Conservation (phyloP, 2,888 invertebrate genomes). For the Frankliniella fusca region DNA sequence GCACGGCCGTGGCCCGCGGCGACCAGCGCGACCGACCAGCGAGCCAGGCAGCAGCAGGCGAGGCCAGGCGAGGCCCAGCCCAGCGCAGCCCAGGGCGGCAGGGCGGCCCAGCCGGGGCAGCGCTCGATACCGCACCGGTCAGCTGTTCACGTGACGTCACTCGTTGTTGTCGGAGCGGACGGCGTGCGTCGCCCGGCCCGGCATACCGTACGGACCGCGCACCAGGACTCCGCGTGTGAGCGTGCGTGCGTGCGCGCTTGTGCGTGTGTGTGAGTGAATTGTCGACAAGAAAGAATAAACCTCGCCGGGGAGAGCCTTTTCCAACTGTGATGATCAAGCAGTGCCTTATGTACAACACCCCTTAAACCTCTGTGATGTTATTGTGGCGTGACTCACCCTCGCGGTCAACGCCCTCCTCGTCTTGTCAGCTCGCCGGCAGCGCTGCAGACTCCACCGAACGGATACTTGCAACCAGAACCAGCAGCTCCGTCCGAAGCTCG, state of each 20-base stretch:
- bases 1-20: slow-evolving; percentile 12
- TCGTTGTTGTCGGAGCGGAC: too few relatives aligned
- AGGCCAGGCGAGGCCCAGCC: background rate
- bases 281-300: background rate
- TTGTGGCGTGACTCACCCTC: too few relatives aligned
- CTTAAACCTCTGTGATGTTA: too few relatives aligned
- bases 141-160: background rate
- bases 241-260: background rate
- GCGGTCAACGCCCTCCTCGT: background rate
- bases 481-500: too few relatives aligned
- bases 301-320: background rate
- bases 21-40: background rate
- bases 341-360: background rate
- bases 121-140: slow-evolving; percentile 3
- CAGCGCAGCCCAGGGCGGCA: background rate
- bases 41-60: too few relatives aligned
- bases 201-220: background rate
- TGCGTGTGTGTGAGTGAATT: background rate
- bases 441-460: too few relatives aligned
- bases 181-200: background rate
- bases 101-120: too few relatives aligned
- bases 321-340: background rate
- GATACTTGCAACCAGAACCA: too few relatives aligned
- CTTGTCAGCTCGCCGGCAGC: too few relatives aligned
- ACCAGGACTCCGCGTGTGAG: background rate